phyloP scores from a whole-genome alignment of 1,140 invertebrate species.

The Aphelenchoides fujianensis region DNA sequence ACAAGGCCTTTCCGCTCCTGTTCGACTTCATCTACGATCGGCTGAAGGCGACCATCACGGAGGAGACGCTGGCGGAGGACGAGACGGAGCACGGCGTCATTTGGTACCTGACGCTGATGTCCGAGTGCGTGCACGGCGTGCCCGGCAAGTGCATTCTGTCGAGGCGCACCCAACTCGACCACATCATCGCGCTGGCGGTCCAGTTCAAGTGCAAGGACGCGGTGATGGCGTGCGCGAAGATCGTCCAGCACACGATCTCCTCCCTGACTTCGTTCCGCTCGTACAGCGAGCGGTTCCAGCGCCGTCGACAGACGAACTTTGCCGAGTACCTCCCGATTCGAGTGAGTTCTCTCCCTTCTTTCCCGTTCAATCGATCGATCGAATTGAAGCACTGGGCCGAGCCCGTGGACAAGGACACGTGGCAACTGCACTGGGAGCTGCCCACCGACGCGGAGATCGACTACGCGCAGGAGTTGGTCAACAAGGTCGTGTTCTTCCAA shows the following conservation, averaged over 20 bases:
- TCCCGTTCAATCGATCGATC: too few species aligned
- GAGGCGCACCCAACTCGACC: slow-evolving; percentile 26
- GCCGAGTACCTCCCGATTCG: slow-evolving; percentile 73
- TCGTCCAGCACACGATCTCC: slow-evolving; percentile 67
- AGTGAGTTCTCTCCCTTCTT: slow-evolving; percentile 63
- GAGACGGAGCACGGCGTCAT: slow-evolving; percentile 53
- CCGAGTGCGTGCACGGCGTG: slow-evolving; percentile 31
- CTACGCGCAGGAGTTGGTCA: slow-evolving; percentile 68
- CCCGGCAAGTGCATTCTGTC: slow-evolving; percentile 29
- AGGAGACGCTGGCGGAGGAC: slow-evolving; percentile 50
- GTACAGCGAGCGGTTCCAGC: slow-evolving; percentile 64
- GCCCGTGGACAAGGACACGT: slow-evolving; percentile 69
- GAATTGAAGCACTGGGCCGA: slow-evolving; percentile 75
- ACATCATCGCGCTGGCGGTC: slow-evolving; percentile 22
- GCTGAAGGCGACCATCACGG: slow-evolving; percentile 26
- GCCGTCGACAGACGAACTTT: slow-evolving; percentile 64
- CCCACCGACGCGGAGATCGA: slow-evolving; percentile 72
- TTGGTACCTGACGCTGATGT: slow-evolving; percentile 49
- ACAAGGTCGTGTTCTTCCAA: slow-evolving; percentile 68
- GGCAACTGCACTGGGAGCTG: slow-evolving; percentile 75
- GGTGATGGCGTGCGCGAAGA: slow-evolving; percentile 33
- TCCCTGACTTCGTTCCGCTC: slow-evolving; percentile 69
- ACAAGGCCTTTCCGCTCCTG: slow-evolving; percentile 15
- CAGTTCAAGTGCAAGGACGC: slow-evolving; percentile 46
- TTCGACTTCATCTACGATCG: slow-evolving; percentile 24